Conservation (phyloP, 2,797 vertebrate species). For the Malacoctenus gilli region DNA sequence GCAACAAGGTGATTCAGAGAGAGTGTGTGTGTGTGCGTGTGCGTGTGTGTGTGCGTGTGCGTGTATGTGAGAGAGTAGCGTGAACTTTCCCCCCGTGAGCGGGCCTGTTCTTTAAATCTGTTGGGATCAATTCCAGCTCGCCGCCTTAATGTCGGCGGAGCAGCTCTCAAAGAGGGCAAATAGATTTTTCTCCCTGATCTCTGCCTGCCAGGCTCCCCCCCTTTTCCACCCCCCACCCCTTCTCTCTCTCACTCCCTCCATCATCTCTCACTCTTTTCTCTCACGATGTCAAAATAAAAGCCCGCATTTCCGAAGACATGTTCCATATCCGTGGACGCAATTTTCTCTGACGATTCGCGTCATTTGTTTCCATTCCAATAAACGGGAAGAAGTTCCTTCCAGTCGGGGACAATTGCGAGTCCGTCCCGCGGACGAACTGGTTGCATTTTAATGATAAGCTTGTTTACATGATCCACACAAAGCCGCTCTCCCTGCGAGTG, state of each 20-base stretch:
- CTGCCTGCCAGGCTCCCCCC: no score
- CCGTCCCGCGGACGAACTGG: no score
- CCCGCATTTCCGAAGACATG: no score
- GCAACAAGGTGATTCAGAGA: constrained; percentile 49
- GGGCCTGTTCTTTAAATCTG: constrained; percentile 68
- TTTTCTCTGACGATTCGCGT: no score
- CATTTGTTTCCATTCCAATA: no score
- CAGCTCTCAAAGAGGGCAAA: constrained; percentile 64
- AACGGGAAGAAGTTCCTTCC: no score
- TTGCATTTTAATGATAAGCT: no score
- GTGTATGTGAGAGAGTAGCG: constrained; percentile 18
- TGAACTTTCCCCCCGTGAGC: constrained; percentile 59
- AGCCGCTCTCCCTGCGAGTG: no score
- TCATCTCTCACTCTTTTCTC: constrained; percentile 31
- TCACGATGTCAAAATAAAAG: no score
- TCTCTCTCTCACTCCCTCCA: constrained; percentile 40
- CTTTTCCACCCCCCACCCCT: constrained; percentile 14
- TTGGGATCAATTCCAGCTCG: constrained; percentile 71
- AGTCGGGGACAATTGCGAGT: no score
- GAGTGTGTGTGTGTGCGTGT: constrained; percentile 5
- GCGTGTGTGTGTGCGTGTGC: neutral
- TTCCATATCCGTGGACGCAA: no score
- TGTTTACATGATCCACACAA: no score
- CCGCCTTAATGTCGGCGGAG: constrained; percentile 64
- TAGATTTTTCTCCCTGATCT: constrained; percentile 60